Percentiles rank a stretch among this genome's conserved stretches.
Evolutionary conservation across 92 coral and sea anemone genomes (phyloP).

Genomic region (Paragorgia papillata): DNA sequence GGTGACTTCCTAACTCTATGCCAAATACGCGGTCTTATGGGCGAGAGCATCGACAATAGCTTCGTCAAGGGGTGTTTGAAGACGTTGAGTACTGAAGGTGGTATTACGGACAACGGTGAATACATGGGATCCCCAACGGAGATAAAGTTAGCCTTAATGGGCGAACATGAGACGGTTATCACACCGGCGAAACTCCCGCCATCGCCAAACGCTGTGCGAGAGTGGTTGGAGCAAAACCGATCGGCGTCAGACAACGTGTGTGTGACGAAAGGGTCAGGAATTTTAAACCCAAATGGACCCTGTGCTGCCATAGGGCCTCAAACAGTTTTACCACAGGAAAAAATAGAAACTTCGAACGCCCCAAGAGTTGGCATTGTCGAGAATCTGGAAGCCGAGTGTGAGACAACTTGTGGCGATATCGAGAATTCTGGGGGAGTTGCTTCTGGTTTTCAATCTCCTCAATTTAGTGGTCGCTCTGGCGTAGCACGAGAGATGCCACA

Average conservation of each 20-base stretch:
- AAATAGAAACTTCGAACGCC: not conserved
- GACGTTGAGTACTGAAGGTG: slow-evolving; percentile 33
- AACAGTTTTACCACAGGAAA: not conserved
- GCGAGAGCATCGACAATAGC: slow-evolving; percentile 25
- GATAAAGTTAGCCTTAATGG: slow-evolving; percentile 76
- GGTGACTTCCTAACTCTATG: slow-evolving; percentile 24
- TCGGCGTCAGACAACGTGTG: not conserved
- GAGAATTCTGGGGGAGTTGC: not conserved
- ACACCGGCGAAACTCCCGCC: slow-evolving; percentile 83
- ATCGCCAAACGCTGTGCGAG: slow-evolving; percentile 54
- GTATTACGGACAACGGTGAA: slow-evolving; percentile 45
- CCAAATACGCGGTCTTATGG: slow-evolving; percentile 3
- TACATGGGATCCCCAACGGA: slow-evolving; percentile 60
- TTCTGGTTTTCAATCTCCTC: not conserved
- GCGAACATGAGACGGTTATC: slow-evolving; percentile 62
- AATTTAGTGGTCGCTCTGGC: too few relatives aligned
- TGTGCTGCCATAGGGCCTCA: not conserved
- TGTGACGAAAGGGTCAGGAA: not conserved
- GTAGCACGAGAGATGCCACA: slow-evolving; percentile 1
- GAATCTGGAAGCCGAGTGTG: not conserved
- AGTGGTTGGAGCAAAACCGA: slow-evolving; percentile 56
- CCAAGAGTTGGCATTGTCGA: not conserved
- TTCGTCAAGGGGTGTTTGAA: slow-evolving; percentile 24
- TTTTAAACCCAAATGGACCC: too few relatives aligned
- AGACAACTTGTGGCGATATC: not conserved